Evolutionary conservation across 2,888 invertebrate genomes (phyloP), one percentile per base, ranked within the genome.

Genomic region (Drosophila algonquin): DNA sequence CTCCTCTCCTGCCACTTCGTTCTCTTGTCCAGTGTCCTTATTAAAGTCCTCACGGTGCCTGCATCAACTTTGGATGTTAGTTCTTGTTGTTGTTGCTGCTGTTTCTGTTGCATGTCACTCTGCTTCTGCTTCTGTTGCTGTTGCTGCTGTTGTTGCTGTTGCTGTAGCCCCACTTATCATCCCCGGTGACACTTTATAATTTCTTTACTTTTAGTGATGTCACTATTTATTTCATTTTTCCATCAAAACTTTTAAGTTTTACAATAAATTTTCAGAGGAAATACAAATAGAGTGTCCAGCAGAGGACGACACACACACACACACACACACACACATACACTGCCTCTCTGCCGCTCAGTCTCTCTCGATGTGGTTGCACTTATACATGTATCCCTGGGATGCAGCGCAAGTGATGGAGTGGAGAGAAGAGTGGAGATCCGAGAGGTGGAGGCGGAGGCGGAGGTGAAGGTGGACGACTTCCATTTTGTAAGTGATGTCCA

Each of bases 141-240:
- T 51, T 73, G 70, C n/a, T 80, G 76, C 44, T 73, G 77, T 32
- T 84, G 70, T 46, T 77, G 73, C 40, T 88, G 77, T 60, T 80
- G 77, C 64, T 76, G 83, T 79, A 90, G 89, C 91, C 91, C 91
- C 90, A 91, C 91, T 91, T 91, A 91, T 91, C 91, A 91, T 91
- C 90, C 91, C 90, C 76, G 84, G 90, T 91, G 92, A 91, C 92
- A 91, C 90, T 91, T 91, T 90, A 91, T 91, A 91, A 91, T 91
- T 91, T 91, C 91, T 91, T 90, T 89, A 86, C 90, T 90, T 91
- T 91, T 91, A 91, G 90, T 89, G 90, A 89, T 91, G 92, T 90
- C 92, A 91, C 89, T 91, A 89, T 91, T 90, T 90, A 90, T 90
- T 90, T 89, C 88, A 90, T 90, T 90, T 90, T 90, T 89, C 90